phyloP scores from a whole-genome alignment of 2,888 invertebrate genomes.

The Drosophila diplacantha region DNA sequence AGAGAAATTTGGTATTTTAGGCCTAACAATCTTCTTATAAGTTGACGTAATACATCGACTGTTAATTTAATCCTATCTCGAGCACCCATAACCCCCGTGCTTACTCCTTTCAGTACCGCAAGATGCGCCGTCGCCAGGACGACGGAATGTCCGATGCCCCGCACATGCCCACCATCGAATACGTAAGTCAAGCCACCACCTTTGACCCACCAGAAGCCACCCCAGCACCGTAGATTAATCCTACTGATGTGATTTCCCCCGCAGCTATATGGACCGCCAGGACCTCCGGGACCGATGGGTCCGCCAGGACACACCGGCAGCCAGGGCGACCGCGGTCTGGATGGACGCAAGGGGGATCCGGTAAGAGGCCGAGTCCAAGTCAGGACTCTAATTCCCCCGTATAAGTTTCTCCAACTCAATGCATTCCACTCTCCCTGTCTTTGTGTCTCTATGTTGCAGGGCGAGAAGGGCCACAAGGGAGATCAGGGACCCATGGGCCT shows the following conservation, averaged over 20 bases:
- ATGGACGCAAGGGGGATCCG: conserved; percentile 88
- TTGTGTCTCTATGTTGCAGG: conserved; percentile 51
- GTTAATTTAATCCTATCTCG: background rate
- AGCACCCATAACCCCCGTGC: conserved; percentile 37
- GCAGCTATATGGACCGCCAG: conserved; percentile 82
- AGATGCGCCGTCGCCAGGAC: conserved; percentile 78
- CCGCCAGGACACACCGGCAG: conserved; percentile 82
- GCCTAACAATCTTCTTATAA: too few species aligned
- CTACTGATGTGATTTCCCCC: conserved; percentile 1
- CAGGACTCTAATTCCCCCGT: background rate
- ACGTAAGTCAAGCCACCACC: conserved; percentile 75
- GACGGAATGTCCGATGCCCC: conserved; percentile 78
- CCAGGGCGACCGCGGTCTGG: conserved; percentile 82
- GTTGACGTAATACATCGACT: background rate
- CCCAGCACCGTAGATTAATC: background rate
- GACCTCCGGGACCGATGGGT: conserved; percentile 82
- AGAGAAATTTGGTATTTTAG: background rate
- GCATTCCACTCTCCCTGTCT: background rate
- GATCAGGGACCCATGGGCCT: conserved; percentile 93
- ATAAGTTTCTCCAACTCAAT: background rate
- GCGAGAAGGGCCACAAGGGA: conserved; percentile 77
- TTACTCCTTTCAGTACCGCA: conserved; percentile 76
- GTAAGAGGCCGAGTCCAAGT: conserved; percentile 79
- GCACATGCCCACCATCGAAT: conserved; percentile 77
- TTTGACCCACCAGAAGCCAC: conserved; percentile 53